A percentile compares a stretch with the other conserved stretches of the same genome.
These are phyloP conservation scores for Oscarella lobularis DNA, from an alignment of 37 sponge, comb jelly and placozoan species.

Conservation along the genomic window DNA sequence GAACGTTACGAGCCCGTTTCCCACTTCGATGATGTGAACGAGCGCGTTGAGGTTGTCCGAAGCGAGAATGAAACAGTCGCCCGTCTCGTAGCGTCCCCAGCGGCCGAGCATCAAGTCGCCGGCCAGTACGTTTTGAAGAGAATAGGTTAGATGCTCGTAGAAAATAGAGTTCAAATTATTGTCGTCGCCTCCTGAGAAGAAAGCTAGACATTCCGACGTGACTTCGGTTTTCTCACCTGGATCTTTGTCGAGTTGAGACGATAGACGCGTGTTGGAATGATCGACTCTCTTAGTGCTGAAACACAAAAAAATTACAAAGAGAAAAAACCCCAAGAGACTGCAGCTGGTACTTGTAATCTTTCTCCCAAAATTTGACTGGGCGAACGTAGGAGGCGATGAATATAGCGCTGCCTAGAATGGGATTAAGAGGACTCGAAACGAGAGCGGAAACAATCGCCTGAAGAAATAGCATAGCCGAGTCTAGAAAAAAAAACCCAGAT, in stretches of 20 bases:
- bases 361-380: constrained; percentile 97
- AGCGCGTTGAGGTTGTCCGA: constrained; percentile 76
- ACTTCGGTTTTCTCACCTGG: too few relatives aligned
- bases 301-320: background rate
- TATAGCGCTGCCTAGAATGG: constrained; percentile 76
- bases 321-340: background rate
- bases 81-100: constrained; percentile 79
- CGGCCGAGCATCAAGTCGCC: constrained; percentile 87
- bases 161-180: constrained; percentile 77
- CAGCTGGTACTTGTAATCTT: constrained; percentile 75
- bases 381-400: constrained; percentile 84
- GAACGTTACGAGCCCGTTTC: constrained; percentile 95
- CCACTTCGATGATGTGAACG: constrained; percentile 90
- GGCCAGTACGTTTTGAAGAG: constrained; percentile 73
- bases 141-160: constrained; percentile 92
- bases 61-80: constrained; percentile 90
- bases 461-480: constrained; percentile 75
- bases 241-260: constrained; percentile 52
- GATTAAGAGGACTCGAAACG: constrained; percentile 72
- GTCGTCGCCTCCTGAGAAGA: constrained; percentile 16
- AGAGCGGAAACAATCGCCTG: constrained; percentile 62
- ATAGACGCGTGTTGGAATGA: constrained; percentile 58
- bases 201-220: too few relatives aligned
- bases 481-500: constrained; percentile 6
- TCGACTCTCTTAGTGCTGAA: constrained; percentile 71